A percentile compares a stretch with the other conserved stretches of the same genome.
phyloP scores from a whole-genome alignment of 2,888 invertebrate species.

The Magallana nippona region DNA sequence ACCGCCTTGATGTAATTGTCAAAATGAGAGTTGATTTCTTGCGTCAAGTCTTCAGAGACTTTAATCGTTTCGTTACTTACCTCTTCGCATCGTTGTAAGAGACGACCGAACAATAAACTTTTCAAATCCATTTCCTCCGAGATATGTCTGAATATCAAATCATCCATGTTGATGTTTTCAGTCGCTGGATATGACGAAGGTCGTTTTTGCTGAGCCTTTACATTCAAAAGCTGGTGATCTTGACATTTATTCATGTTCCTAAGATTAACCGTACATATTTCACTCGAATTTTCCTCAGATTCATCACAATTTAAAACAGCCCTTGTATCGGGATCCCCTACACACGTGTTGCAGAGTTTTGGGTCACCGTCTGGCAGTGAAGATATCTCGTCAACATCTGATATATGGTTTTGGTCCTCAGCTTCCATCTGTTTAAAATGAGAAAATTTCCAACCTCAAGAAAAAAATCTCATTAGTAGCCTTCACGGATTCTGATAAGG shows the following conservation, averaged over 20 bases:
- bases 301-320: slow-evolving; percentile 21
- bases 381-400: background rate
- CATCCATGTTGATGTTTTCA: background rate
- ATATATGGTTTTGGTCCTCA: background rate
- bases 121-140: slow-evolving; percentile 9
- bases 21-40: slow-evolving; percentile 9
- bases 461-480: no score
- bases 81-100: background rate
- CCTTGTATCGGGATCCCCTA: slow-evolving; percentile 5
- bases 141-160: background rate
- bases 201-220: background rate
- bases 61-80: background rate
- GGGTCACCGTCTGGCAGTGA: background rate
- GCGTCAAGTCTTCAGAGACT: background rate
- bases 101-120: background rate
- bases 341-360: background rate
- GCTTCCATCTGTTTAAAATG: background rate
- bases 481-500: no score
- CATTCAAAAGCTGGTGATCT: background rate
- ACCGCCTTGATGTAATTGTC: slow-evolving; percentile 8
- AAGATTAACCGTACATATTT: slow-evolving; percentile 1
- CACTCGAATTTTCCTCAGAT: slow-evolving; percentile 3
- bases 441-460: no score
- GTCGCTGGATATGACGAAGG: background rate
- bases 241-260: background rate